Evolutionary conservation across 2,113 vertebrate genomes (phyloP).

Genomic region (Patagioenas fasciata): DNA sequence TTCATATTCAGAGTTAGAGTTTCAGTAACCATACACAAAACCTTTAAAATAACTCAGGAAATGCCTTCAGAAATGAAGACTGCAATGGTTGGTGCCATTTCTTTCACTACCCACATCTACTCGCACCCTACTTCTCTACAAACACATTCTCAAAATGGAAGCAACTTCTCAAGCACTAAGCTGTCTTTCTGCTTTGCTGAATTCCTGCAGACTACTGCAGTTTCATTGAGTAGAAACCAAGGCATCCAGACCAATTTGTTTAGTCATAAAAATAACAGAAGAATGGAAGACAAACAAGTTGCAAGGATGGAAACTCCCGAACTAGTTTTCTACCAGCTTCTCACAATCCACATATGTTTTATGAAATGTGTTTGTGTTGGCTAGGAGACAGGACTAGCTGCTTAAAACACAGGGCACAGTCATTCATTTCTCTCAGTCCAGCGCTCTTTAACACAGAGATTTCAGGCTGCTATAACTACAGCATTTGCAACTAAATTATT

Average conservation of each 20-base stretch:
- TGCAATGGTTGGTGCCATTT: conserved; percentile 51
- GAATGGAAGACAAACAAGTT: conserved; percentile 55
- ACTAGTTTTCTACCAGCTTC: conserved; percentile 43
- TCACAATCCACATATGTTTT: conserved; percentile 21
- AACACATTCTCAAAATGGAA: conserved; percentile 68
- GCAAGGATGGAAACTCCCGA: conserved; percentile 51
- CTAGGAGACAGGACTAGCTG: conserved; percentile 11
- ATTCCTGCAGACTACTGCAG: conserved; percentile 41
- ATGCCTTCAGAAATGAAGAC: conserved; percentile 55
- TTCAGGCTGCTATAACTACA: neutral
- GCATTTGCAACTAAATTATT: neutral
- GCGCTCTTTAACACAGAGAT: neutral
- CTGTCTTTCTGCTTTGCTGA: conserved; percentile 34
- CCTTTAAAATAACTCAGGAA: conserved; percentile 60
- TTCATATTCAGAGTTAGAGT: neutral
- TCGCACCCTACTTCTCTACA: conserved; percentile 62
- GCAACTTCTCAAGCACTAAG: conserved; percentile 27
- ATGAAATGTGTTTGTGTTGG: conserved; percentile 47
- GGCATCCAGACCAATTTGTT: conserved; percentile 28
- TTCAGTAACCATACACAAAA: conserved; percentile 19
- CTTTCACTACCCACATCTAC: conserved; percentile 65
- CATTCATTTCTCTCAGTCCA: neutral
- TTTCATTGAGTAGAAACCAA: conserved; percentile 58
- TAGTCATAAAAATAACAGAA: conserved; percentile 60
- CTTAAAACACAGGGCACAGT: conserved; percentile 7